These are phyloP conservation scores for Amphimallon solstitiale DNA, from an alignment of 2,888 invertebrate genomes.

Conservation along the genomic window DNA sequence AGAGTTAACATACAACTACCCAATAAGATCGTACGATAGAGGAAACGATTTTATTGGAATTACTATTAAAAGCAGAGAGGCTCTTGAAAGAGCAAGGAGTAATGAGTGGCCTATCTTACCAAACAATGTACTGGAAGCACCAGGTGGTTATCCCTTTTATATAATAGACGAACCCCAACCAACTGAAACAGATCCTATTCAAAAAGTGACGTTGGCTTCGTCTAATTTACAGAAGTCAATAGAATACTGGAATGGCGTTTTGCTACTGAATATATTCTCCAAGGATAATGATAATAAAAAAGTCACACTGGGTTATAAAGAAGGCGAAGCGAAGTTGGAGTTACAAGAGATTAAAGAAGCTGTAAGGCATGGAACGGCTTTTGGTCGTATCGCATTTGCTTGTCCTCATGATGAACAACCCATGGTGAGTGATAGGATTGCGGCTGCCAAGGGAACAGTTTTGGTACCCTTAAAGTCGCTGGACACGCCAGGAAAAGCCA, in stretches of 20 bases:
- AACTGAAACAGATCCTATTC: conserved; percentile 76
- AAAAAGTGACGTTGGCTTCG: conserved; percentile 81
- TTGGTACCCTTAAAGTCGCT: conserved; percentile 90
- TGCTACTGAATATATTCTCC: conserved; percentile 77
- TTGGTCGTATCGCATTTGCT: conserved; percentile 95
- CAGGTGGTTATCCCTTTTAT: conserved; percentile 92
- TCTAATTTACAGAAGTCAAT: conserved; percentile 80
- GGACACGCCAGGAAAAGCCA: conserved; percentile 97
- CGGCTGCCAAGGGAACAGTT: conserved; percentile 76
- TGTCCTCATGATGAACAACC: conserved; percentile 84
- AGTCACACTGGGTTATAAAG: conserved; percentile 75
- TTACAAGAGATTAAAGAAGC: conserved; percentile 74
- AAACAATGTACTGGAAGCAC: conserved; percentile 78
- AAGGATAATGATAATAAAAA: conserved; percentile 67
- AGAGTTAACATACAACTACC: conserved; percentile 98
- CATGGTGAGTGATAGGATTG: conserved; percentile 77
- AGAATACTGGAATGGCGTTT: conserved; percentile 84
- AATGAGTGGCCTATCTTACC: conserved; percentile 78
- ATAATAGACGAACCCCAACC: conserved; percentile 79
- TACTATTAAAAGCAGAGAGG: conserved; percentile 82
- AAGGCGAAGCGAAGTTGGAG: conserved; percentile 81
- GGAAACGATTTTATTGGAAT: conserved; percentile 94
- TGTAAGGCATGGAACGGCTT: conserved; percentile 88
- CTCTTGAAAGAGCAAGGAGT: conserved; percentile 76
- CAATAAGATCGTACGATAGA: conserved; percentile 83